phyloP scores from a whole-genome alignment of 2,797 vertebrate genomes.

The Chloroceryle inda region DNA sequence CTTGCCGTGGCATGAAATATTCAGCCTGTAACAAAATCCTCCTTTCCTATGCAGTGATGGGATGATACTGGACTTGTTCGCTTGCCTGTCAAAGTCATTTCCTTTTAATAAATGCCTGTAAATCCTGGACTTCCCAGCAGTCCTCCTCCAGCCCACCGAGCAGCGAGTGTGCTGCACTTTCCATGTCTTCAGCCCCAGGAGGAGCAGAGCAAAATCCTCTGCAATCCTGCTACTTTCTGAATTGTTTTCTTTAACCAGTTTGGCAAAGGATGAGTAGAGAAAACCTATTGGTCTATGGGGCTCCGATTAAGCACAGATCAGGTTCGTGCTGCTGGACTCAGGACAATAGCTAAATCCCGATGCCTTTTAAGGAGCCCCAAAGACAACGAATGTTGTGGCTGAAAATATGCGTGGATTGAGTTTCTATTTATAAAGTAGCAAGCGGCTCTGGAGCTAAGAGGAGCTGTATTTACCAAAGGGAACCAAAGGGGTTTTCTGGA shows the following conservation, averaged over 20 bases:
- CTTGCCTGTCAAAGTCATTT: constrained; percentile 9
- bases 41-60: not conserved
- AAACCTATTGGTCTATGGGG: not conserved
- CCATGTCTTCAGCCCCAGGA: not conserved
- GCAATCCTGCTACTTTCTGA: not conserved
- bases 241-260: not conserved
- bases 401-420: constrained; percentile 78
- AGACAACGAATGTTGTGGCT: constrained; percentile 78
- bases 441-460: not conserved
- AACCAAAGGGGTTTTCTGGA: not conserved
- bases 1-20: not conserved
- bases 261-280: not conserved
- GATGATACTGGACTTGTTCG: not conserved
- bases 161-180: not conserved
- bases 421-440: constrained; percentile 80
- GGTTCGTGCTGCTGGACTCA: not conserved
- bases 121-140: constrained; percentile 17
- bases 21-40: constrained; percentile 6
- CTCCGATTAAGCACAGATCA: not conserved
- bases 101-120: not conserved
- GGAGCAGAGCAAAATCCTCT: not conserved
- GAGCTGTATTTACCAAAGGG: not conserved
- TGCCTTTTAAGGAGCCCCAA: constrained; percentile 84
- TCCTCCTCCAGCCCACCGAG: not conserved
- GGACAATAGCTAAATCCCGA: constrained; percentile 59